phyloP scores from a whole-genome alignment of 2,888 invertebrate genomes.

The Drosophila anomelani region DNA sequence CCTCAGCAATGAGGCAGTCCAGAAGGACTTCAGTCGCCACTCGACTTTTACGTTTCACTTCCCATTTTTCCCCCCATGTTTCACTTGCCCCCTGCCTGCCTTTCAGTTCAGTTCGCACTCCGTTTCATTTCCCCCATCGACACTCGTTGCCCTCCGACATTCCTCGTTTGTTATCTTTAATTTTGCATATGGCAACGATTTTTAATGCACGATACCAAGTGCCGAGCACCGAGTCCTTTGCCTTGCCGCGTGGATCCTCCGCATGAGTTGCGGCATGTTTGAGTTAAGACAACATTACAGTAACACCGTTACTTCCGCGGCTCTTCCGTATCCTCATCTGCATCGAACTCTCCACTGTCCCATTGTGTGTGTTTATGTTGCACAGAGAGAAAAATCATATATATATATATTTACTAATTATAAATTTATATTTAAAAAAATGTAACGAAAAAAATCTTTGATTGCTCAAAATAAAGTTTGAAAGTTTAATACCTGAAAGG shows the following conservation, averaged over 20 bases:
- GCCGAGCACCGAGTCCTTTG: constrained; percentile 12
- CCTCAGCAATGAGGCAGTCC: background rate
- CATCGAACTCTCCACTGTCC: constrained; percentile 37
- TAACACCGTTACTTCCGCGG: constrained; percentile 58
- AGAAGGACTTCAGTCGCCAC: constrained; percentile 14
- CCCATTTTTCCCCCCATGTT: constrained; percentile 1
- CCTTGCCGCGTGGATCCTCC: constrained; percentile 32
- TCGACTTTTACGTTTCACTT: constrained; percentile 40
- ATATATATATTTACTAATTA: background rate
- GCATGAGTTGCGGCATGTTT: constrained; percentile 67
- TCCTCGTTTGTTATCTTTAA: constrained; percentile 68
- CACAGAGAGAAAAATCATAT: constrained; percentile 2
- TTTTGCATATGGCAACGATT: constrained; percentile 79
- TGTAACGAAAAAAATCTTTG: background rate
- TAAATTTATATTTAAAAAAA: background rate
- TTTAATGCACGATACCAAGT: constrained; percentile 72
- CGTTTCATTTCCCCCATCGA: constrained; percentile 15
- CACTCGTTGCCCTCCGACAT: constrained; percentile 17
- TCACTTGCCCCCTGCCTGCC: background rate
- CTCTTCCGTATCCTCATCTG: constrained; percentile 28
- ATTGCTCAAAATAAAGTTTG: too few relatives aligned
- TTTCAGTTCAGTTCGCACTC: constrained; percentile 2
- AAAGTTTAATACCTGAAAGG: too few relatives aligned
- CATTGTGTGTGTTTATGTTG: constrained; percentile 13
- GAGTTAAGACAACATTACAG: constrained; percentile 78